phyloP scores from a whole-genome alignment of 1,140 invertebrate genomes.

The Aphis craccivora region DNA sequence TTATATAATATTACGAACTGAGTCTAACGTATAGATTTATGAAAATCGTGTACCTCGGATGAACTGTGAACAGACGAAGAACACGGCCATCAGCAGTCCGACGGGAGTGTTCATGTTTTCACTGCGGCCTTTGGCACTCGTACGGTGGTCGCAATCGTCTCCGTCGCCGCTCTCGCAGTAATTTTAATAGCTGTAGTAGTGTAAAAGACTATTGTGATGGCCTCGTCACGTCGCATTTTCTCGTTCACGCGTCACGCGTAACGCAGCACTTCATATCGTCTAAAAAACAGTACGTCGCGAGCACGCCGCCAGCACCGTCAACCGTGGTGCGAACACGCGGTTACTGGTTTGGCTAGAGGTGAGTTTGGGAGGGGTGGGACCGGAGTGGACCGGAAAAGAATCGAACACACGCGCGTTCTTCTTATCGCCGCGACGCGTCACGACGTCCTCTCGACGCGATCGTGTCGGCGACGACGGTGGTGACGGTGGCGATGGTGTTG shows the following conservation, averaged over 20 bases:
- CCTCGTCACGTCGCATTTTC: constrained; percentile 51
- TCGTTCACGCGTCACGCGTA: constrained; percentile 44
- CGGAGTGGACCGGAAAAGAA: not conserved
- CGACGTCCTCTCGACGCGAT: not conserved
- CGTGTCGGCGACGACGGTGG: not conserved
- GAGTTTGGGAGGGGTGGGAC: not conserved
- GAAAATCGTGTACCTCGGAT: constrained; percentile 22
- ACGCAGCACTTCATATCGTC: constrained; percentile 53
- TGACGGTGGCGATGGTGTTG: not conserved
- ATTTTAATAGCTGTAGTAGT: not conserved
- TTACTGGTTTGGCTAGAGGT: not conserved
- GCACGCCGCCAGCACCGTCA: no score
- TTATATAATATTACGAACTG: no score
- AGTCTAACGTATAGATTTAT: no score
- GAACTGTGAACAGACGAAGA: constrained; percentile 44
- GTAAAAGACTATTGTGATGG: not conserved
- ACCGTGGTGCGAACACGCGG: not conserved
- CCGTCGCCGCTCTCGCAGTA: not conserved
- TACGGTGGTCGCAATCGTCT: not conserved
- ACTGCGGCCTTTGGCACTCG: constrained; percentile 14
- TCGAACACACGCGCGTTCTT: not conserved
- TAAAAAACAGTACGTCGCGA: constrained; percentile 11
- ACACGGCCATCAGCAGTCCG: constrained; percentile 50
- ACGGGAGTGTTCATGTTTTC: constrained; percentile 49
- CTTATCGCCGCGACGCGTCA: not conserved